Base-by-base conservation (phyloP, 2,888 invertebrate species). In the Dorcus parallelipipedus region DNA sequence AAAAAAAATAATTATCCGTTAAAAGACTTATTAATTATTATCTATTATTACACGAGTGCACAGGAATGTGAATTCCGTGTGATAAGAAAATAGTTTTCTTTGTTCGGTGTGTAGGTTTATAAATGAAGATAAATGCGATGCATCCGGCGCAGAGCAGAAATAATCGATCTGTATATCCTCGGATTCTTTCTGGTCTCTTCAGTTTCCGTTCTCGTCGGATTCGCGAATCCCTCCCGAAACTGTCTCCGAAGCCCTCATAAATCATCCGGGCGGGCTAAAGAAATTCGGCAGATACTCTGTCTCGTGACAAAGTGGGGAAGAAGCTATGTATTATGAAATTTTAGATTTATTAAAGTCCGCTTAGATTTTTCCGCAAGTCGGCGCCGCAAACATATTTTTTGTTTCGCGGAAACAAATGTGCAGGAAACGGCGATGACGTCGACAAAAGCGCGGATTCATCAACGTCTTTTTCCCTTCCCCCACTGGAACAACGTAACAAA, bases 331-430 rank as follows among this genome's bases (percentile, higher is more conserved):
- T 69, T 68, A 69, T 69, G 66, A 68, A 67, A 68, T 68, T 66
- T 65, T 62, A 65, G 67, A 70, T 70, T 70, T 70, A 70, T 70
- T 68, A 70, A 64, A 62, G 66, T 62, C 67, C 62, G 64, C 64
- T 64, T 63, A 58, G 60, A 60, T 64, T 64, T 62, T 59, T 56
- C 54, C 55, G 33, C 54, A 56, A 52, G 59, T 55, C 59, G 52
- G 7, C 9, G 3, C 9, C 23, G 45, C 14, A 45, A 9, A 42
- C 10, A 42, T 42, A 42, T 42, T 17, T 42, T 42, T 17, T 42
- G 26, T 33, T 33, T 33, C 26, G 26, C 26, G 26, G 26, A 33
- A 33, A 33, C 26, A 33, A 33, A 33, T 33, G 26, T 1, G 26
- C 26, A 33, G 26, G 26, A 33, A 33, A 33, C 26, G 26, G 26